Evolutionary conservation across 2,888 invertebrate species (phyloP), one percentile per base, ranked within the genome.

Genomic region (Hirudinaria manillensis): DNA sequence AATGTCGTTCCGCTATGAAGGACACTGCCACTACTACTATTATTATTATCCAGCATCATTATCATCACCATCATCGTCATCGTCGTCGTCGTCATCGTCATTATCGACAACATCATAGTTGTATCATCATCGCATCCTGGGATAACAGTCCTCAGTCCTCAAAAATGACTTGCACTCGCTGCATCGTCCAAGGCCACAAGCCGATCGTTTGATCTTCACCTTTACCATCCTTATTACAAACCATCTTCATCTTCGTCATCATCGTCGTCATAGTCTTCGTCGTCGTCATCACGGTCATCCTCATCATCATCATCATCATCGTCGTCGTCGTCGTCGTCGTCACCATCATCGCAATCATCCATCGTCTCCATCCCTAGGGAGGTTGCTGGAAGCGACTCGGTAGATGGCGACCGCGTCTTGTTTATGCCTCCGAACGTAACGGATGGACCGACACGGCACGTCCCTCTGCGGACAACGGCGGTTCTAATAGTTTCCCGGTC

Each of bases 251-350:
- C 61, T 2, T 27, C 61, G n/a, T 24, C 66, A 74, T 74, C 66
- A 74, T 66, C 66, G 34, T 66, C 66, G n/a, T 66, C 66, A 34
- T 74, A 38, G 34, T 66, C 66, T 16, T 66, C 66, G 24, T 66
- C 66, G n/a, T 66, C 66, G 45, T 66, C 66, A 66, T 66, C 66
- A 74, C 36, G 45, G 45, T 66, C 74, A 65, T 74, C 74, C 66
- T 74, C 67, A 65, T 38, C 45, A 74, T 74, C 66, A 38, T 66
- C 74, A 66, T 67, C 66, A 66, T 67, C 66, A 66, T 74, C 66
- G 65, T 66, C 74, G 66, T 67, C 67, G 45, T 67, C 74, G 45
- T 66, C 74, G 7, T 68, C 68, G 34, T 32, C 68, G 16, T 21
- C 32, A 68, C 34, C 68, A 68, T 29, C 68, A 68, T 34, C 29